phyloP scores from a whole-genome alignment of 2,888 invertebrate species.

The Apodemia hepburni region DNA sequence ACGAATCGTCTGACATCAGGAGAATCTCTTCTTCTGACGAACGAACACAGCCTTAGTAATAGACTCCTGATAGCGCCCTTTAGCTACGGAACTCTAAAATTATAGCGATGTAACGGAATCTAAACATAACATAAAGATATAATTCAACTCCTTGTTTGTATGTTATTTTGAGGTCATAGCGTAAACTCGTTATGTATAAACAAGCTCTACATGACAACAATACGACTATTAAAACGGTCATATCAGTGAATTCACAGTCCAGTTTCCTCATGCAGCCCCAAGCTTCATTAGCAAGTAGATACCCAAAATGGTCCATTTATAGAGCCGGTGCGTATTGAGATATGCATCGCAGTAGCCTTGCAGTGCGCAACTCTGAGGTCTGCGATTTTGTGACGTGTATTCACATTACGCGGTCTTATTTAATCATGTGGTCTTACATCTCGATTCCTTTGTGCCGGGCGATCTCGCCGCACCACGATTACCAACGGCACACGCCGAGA shows the following conservation, averaged over 20 bases:
- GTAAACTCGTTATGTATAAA: conserved; percentile 44
- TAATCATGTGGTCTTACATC: too few species aligned
- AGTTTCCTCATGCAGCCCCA: conserved; percentile 60
- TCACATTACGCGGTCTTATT: conserved; percentile 68
- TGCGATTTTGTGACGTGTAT: conserved; percentile 64
- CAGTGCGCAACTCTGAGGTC: conserved; percentile 48
- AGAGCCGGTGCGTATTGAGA: conserved; percentile 64
- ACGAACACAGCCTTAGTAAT: too few species aligned
- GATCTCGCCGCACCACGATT: conserved; percentile 70
- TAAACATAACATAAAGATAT: conserved; percentile 16
- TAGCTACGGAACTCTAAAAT: background rate
- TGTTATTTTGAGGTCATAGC: conserved; percentile 19
- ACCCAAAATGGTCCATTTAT: conserved; percentile 76
- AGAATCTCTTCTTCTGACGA: too few species aligned
- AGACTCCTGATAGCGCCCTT: background rate
- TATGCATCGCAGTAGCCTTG: conserved; percentile 70
- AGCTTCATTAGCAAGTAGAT: conserved; percentile 77
- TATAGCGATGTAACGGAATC: background rate
- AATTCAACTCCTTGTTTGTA: conserved; percentile 16
- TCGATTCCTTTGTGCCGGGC: conserved; percentile 72
- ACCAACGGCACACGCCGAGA: conserved; percentile 60
- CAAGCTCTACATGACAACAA: conserved; percentile 50
- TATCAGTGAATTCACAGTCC: conserved; percentile 65
- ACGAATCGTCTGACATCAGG: too few species aligned
- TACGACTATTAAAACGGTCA: conserved; percentile 57